Evolutionary conservation across 2,113 vertebrate genomes (phyloP).

Genomic region (Pelusios castaneus): DNA sequence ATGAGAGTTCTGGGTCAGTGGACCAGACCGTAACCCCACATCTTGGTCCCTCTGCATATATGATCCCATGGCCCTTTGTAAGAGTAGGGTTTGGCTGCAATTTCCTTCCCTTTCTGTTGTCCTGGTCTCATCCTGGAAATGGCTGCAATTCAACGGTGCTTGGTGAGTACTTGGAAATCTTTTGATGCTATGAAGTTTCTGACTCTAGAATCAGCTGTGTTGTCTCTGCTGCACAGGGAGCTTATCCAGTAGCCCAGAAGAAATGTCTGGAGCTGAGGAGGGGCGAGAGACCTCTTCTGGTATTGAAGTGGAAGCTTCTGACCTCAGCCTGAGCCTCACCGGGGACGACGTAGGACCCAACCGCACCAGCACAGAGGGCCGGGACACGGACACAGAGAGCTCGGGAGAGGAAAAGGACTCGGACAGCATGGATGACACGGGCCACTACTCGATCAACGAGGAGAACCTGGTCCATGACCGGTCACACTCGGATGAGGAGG

Average conservation of each 20-base stretch:
- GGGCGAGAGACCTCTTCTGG: constrained; percentile 80
- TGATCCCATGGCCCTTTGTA: not conserved
- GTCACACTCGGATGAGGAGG: constrained; percentile 84
- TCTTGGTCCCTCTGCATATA: not conserved
- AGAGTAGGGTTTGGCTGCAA: not conserved
- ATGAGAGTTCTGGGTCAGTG: not conserved
- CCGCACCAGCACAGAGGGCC: constrained; percentile 69
- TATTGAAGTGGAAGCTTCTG: constrained; percentile 82
- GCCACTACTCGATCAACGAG: constrained; percentile 89
- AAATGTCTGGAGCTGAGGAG: constrained; percentile 79
- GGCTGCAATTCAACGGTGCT: no score
- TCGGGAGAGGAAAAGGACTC: constrained; percentile 89
- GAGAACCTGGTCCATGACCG: constrained; percentile 80
- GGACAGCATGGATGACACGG: constrained; percentile 95
- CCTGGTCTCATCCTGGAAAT: not conserved
- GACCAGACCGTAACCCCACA: not conserved
- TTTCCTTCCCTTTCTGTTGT: not conserved
- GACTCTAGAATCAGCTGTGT: not conserved
- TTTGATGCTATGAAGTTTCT: not conserved
- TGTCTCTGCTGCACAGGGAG: constrained; percentile 51
- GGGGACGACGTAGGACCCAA: constrained; percentile 76
- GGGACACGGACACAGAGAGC: constrained; percentile 76
- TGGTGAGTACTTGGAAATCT: not conserved
- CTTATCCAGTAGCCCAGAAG: constrained; percentile 80
- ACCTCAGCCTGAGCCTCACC: constrained; percentile 80